Conservation (phyloP, 2,113 vertebrate genomes). For the Macrotis lagotis region DNA sequence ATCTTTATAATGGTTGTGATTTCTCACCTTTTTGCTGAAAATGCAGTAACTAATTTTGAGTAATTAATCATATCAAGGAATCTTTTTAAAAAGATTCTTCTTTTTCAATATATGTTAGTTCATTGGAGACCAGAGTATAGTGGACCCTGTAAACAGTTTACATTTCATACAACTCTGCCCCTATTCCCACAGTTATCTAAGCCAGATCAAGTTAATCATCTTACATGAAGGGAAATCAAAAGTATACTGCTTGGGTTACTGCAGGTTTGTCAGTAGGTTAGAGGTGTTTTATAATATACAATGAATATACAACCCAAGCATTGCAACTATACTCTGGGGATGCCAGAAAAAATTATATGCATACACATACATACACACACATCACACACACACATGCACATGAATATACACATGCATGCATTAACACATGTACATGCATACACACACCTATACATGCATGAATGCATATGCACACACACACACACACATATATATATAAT, state of each 20-base stretch:
- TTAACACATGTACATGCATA: too few species aligned
- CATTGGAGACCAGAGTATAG: neutral
- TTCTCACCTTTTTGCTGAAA: neutral
- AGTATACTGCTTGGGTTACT: neutral
- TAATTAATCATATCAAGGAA: neutral
- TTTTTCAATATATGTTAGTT: neutral
- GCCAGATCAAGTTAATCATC: neutral
- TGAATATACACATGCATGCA: too few species aligned
- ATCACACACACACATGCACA: too few species aligned
- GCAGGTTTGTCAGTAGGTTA: neutral
- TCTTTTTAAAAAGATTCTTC: neutral
- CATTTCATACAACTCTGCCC: neutral
- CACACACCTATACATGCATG: too few species aligned
- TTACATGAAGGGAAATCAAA: conserved; percentile 1
- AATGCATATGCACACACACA: too few species aligned
- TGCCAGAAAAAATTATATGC: neutral
- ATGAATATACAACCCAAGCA: neutral
- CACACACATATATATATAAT: too few species aligned
- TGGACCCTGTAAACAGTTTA: neutral
- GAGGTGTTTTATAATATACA: neutral
- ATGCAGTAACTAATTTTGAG: neutral
- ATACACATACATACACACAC: too few species aligned
- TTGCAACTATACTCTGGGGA: neutral
- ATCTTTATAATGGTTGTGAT: neutral
- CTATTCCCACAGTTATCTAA: neutral